Evolutionary conservation across 2,797 vertebrate genomes (phyloP), one percentile per base, ranked within the genome.

Genomic region (Dendrocincla tyrannina): DNA sequence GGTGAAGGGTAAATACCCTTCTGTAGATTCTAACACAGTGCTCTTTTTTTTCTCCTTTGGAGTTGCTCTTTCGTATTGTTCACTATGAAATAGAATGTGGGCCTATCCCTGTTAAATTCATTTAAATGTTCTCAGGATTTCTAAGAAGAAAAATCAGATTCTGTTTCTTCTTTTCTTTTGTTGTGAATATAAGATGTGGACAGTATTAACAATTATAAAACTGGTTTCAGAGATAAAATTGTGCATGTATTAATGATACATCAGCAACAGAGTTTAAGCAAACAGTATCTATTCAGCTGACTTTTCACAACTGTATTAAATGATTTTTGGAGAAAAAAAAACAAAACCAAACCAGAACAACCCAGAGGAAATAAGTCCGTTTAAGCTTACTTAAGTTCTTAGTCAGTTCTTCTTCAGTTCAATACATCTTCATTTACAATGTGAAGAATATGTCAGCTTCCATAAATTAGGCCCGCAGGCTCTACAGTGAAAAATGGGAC

Each of bases 161-260:
- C 28, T 69, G 18, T 42, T 75, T 59, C 15, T 72, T 55, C 33
- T 52, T 46, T 27, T 70, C 17, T 70, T 28, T 37, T 56, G 17
- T 68, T 73, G n/a, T 5, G 30, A 91, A 69, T 89, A 9, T 74
- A 86, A 74, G 47, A 62, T 68, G 53, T 85, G 92, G 93, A 85
- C 78, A 44, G 1, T 96, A 93, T 88, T 91, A 80, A 91, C 77
- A 88, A 66, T 39, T 86, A 81, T 80, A 95, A 96, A 95, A 94
- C 93, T 96, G 77, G 72, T 96, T 91, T 93, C 91, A 73, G 49
- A 84, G 23, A 70, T 62, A 66, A 64, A 90, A 84, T 32, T 79
- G 20, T 46, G 44, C 20, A 22, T 46, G 44, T 46, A 58, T 74
- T 81, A 83, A 73, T 91, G 78, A 84, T 79, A 44, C 1, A 9